These are phyloP conservation scores for Aradophagus sp. DNA, from an alignment of 1,140 invertebrate genomes.

Conservation along the genomic window DNA sequence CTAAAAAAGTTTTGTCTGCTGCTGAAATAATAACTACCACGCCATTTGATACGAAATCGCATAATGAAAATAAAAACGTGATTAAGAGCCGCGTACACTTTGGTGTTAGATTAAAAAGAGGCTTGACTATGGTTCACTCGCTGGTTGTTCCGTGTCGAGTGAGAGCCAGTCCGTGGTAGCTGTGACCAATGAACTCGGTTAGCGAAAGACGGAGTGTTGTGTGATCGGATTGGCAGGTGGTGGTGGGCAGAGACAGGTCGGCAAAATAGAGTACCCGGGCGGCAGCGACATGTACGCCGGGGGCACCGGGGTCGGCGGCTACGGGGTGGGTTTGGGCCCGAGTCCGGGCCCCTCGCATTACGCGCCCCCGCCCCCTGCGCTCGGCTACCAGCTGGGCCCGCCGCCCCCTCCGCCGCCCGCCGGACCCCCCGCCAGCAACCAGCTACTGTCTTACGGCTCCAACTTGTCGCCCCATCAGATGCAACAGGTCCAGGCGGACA, in stretches of 20 bases:
- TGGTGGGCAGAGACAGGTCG: conserved; percentile 27
- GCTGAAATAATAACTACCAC: no score
- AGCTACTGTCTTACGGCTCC: conserved; percentile 71
- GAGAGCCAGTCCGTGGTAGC: no score
- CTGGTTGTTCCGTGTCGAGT: no score
- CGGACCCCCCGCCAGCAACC: conserved; percentile 61
- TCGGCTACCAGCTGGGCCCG: conserved; percentile 68
- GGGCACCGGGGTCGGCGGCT: conserved; percentile 69
- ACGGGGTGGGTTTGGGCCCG: conserved; percentile 67
- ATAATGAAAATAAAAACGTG: no score
- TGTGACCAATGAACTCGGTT: no score
- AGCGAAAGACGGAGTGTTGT: background rate
- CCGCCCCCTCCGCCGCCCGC: conserved; percentile 64
- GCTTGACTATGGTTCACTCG: no score
- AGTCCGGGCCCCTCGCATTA: conserved; percentile 75
- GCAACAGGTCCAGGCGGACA: conserved; percentile 70
- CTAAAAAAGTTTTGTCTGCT: no score
- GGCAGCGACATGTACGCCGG: conserved; percentile 74
- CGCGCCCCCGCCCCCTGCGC: conserved; percentile 73
- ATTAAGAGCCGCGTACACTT: no score
- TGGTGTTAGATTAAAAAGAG: no score
- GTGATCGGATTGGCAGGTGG: conserved; percentile 9
- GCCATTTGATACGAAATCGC: no score
- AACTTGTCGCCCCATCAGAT: conserved; percentile 69
- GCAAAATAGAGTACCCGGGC: conserved; percentile 73